Base-by-base conservation (phyloP, 1,140 invertebrate species). In the Anoplophora glabripennis region DNA sequence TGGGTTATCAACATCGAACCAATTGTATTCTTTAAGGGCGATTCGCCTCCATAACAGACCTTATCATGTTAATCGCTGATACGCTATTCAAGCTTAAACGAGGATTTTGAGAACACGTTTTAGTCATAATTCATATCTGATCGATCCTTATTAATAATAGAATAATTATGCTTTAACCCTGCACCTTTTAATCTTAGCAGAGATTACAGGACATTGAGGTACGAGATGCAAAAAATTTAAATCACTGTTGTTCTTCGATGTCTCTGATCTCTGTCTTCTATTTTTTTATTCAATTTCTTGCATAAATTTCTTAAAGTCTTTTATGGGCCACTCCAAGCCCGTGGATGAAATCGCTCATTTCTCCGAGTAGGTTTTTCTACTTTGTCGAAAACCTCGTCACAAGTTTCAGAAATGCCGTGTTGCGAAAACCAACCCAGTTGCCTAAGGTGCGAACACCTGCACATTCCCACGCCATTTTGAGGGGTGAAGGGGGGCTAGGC, bases 1-100 rank as follows among this genome's bases (percentile, higher is more conserved):
- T 37, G 38, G 37, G 49, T 53, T 53, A 53, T 53, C 49, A 53
- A 41, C 35, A 17, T 53, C 49, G 35, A 38, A 17, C 9, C 49
- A n/a, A 53, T 53, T 53, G 28, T 53, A 53, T 53, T 53, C 49
- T 53, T 53, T 40, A 53, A 53, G 49, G 49, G 49, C 38, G 15
- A 53, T 53, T 53, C 49, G 49, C 35, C 38, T 37, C 38, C 49
- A 38, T 12, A 12, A 41, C 49, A 14, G 38, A 53, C 49, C 49
- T 53, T 53, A 53, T 53, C 49, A 53, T 53, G 38, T 41, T 53
- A 53, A 53, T 53, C 49, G 36, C 49, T 5, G 17, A 53, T 38
- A 33, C 34, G 46, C 46, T 48, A 33, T 48, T 48, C 46, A 48
- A 10, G 46, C 46, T 48, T 48, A 48, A 48, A 48, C 28, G 46